phyloP scores from a whole-genome alignment of 2,113 vertebrate genomes.

The Emydocephalus ijimae region DNA sequence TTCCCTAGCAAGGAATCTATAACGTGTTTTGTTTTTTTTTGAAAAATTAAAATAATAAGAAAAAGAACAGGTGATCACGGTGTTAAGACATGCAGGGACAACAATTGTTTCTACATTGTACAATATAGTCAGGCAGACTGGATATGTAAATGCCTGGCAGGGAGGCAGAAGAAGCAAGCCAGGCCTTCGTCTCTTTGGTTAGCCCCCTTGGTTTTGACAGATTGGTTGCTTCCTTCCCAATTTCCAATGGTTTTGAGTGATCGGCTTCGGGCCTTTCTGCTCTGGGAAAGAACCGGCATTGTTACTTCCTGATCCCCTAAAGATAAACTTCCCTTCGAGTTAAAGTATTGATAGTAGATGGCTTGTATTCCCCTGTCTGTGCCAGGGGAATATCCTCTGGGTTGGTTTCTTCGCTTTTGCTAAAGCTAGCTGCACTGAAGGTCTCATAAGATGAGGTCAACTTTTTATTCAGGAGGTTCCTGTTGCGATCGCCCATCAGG shows the following conservation, averaged over 20 bases:
- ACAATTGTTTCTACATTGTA: constrained; percentile 88
- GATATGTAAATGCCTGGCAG: constrained; percentile 77
- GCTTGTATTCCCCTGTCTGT: constrained; percentile 96
- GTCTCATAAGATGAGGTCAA: constrained; percentile 95
- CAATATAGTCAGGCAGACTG: constrained; percentile 84
- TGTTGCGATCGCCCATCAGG: constrained; percentile 96
- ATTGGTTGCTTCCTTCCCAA: constrained; percentile 67
- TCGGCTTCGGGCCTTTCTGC: constrained; percentile 64
- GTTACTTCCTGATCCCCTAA: constrained; percentile 74
- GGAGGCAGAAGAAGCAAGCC: constrained; percentile 83
- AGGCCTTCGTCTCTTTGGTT: constrained; percentile 80
- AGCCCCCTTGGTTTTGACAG: constrained; percentile 72
- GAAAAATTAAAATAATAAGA: constrained; percentile 65
- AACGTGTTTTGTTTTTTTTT: constrained; percentile 56
- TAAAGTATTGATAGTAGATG: constrained; percentile 92
- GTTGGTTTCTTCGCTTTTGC: constrained; percentile 83
- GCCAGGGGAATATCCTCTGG: constrained; percentile 96
- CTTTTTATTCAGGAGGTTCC: constrained; percentile 98
- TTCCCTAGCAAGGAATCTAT: constrained; percentile 71
- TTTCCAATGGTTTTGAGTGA: constrained; percentile 59
- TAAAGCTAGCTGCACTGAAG: constrained; percentile 87
- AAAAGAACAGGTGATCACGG: constrained; percentile 55
- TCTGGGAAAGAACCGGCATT: constrained; percentile 60
- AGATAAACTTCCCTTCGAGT: constrained; percentile 99
- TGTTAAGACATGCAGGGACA: constrained; percentile 90